A percentile compares a stretch with the other conserved stretches of the same genome.
These are phyloP conservation scores for Phragmatobia fuliginosa DNA, from an alignment of 2,888 invertebrate species.

Conservation along the genomic window DNA sequence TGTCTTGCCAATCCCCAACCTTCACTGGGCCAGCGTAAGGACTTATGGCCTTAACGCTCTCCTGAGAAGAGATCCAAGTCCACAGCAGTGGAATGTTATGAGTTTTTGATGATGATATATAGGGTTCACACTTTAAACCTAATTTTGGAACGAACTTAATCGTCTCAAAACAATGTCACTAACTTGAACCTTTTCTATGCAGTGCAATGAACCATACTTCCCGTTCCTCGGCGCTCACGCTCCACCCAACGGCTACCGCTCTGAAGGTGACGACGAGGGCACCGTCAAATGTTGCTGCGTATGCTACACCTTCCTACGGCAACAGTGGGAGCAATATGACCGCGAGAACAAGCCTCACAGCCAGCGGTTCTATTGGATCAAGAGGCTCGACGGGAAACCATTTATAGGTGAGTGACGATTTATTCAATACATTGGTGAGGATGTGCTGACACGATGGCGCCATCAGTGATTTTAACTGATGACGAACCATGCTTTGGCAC, in stretches of 20 bases:
- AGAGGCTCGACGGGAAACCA: conserved; percentile 95
- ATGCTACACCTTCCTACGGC: conserved; percentile 94
- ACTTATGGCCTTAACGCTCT: too few relatives aligned
- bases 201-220: conserved; percentile 92
- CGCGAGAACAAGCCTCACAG: conserved; percentile 93
- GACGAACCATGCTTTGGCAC: too few relatives aligned
- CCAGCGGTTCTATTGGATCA: conserved; percentile 96
- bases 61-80: too few relatives aligned
- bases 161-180: background rate
- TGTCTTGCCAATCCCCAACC: too few relatives aligned
- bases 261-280: conserved; percentile 78
- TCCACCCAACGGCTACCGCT: conserved; percentile 92
- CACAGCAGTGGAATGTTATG: too few relatives aligned
- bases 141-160: too few relatives aligned
- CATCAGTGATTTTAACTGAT: too few relatives aligned
- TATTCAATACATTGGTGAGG: too few relatives aligned
- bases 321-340: conserved; percentile 97
- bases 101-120: too few relatives aligned
- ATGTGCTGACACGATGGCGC: too few relatives aligned
- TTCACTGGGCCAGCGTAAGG: too few relatives aligned
- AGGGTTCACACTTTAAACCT: too few relatives aligned
- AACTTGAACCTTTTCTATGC: conserved; percentile 24
- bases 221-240: conserved; percentile 97
- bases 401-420: conserved; percentile 88
- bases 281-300: conserved; percentile 93